These are phyloP conservation scores for Lamellibrachia satsuma DNA, from an alignment of 2,888 invertebrate species.

Conservation along the genomic window DNA sequence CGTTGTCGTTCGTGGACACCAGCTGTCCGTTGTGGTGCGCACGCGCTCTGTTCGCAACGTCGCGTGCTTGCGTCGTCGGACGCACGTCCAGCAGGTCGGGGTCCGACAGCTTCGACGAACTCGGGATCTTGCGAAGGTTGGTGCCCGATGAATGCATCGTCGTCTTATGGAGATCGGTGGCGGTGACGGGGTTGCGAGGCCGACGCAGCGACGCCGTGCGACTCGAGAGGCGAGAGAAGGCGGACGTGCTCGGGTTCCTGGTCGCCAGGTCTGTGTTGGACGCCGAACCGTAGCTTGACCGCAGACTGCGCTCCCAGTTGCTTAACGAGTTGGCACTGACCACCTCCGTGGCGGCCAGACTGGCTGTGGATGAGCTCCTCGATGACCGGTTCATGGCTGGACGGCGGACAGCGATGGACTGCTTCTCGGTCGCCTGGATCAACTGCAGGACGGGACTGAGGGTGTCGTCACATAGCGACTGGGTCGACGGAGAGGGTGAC, in stretches of 20 bases:
- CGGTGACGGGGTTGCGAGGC: neutral
- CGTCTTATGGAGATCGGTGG: neutral
- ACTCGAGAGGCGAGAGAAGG: neutral
- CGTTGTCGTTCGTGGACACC: neutral
- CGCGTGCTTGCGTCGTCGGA: neutral
- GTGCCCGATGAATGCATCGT: neutral
- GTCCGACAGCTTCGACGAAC: neutral
- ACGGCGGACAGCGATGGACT: neutral
- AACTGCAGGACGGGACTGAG: neutral
- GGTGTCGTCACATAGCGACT: neutral
- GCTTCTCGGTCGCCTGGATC: neutral
- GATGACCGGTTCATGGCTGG: neutral
- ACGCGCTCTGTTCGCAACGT: neutral
- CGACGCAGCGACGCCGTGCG: neutral
- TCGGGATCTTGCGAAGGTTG: neutral
- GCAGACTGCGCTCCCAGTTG: conserved; percentile 7
- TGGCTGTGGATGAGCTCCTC: neutral
- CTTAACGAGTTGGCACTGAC: neutral
- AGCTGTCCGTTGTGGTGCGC: neutral
- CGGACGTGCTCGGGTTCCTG: neutral
- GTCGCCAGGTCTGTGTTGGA: neutral
- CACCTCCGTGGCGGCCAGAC: neutral
- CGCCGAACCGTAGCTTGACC: neutral
- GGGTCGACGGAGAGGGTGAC: neutral
- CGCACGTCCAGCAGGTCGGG: neutral